phyloP scores from a whole-genome alignment of 2,888 invertebrate species.

The Hydraecia micacea region DNA sequence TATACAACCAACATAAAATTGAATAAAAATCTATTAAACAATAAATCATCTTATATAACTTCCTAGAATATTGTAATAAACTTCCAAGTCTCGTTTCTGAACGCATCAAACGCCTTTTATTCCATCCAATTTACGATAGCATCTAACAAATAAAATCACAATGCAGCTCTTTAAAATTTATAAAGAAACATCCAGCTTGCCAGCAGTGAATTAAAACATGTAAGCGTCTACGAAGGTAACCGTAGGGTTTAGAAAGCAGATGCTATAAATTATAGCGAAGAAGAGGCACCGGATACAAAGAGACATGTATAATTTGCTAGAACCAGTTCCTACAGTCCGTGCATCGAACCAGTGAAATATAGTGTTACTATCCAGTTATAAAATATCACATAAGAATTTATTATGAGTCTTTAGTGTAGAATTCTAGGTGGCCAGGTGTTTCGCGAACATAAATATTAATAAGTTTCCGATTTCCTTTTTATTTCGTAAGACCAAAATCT shows the following conservation, averaged over 20 bases:
- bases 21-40: constrained; percentile 32
- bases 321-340: constrained; percentile 79
- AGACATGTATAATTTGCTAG: constrained; percentile 82
- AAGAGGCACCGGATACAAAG: constrained; percentile 81
- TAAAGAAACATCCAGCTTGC: constrained; percentile 54
- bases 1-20: background rate
- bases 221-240: constrained; percentile 69
- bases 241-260: constrained; percentile 82
- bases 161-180: constrained; percentile 61
- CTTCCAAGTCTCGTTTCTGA: constrained; percentile 35
- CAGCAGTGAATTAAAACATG: constrained; percentile 60
- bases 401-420: constrained; percentile 66
- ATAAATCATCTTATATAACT: constrained; percentile 10
- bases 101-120: constrained; percentile 53
- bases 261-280: constrained; percentile 82
- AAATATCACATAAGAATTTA: constrained; percentile 63
- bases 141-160: constrained; percentile 65
- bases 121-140: constrained; percentile 58
- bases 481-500: constrained; percentile 29
- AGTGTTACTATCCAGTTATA: constrained; percentile 65
- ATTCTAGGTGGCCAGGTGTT: constrained; percentile 75
- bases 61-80: constrained; percentile 39
- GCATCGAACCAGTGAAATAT: constrained; percentile 64
- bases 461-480: constrained; percentile 55
- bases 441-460: constrained; percentile 78